These are phyloP conservation scores for Pangasianodon hypophthalmus DNA, from an alignment of 2,113 vertebrate genomes.

Conservation along the genomic window DNA sequence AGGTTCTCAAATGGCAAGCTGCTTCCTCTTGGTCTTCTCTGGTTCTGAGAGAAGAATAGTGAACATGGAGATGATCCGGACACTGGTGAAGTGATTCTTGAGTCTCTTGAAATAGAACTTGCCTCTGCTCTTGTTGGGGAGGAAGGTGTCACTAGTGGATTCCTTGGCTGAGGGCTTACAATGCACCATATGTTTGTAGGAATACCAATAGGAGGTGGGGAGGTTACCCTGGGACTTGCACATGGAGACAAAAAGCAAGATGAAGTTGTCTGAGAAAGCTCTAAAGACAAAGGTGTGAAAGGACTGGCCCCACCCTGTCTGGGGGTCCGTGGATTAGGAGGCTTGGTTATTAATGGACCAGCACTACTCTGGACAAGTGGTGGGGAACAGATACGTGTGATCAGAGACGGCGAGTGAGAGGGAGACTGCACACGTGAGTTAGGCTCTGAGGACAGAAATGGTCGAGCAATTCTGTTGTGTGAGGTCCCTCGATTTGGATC, in stretches of 20 bases:
- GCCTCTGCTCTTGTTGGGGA: slow-evolving; percentile 46
- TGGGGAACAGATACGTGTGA: slow-evolving; percentile 68
- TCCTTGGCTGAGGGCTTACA: slow-evolving; percentile 66
- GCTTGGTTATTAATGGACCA: slow-evolving; percentile 65
- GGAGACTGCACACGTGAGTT: slow-evolving; percentile 78
- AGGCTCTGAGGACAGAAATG: slow-evolving; percentile 76
- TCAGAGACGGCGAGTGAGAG: slow-evolving; percentile 57
- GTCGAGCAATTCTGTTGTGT: slow-evolving; percentile 69
- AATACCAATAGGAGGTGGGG: slow-evolving; percentile 73
- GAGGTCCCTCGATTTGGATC: slow-evolving; percentile 59
- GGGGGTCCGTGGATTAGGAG: slow-evolving; percentile 64
- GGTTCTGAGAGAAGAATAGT: slow-evolving; percentile 43
- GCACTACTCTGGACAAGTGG: slow-evolving; percentile 62
- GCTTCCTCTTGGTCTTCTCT: slow-evolving; percentile 47
- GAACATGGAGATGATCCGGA: slow-evolving; percentile 26
- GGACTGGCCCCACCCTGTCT: slow-evolving; percentile 40
- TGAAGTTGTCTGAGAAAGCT: slow-evolving; percentile 61
- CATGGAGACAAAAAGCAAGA: slow-evolving; percentile 57
- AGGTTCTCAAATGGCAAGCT: slow-evolving; percentile 55
- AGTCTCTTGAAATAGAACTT: slow-evolving; percentile 42
- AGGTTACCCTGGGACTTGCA: slow-evolving; percentile 65
- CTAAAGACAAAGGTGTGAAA: slow-evolving; percentile 66
- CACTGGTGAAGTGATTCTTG: slow-evolving; percentile 45
- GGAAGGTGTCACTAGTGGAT: slow-evolving; percentile 45
- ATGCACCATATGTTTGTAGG: slow-evolving; percentile 66